Evolutionary conservation across 2,797 vertebrate species (phyloP), one percentile per base, ranked within the genome.

Genomic region (Sebastiscus albofasciatus): DNA sequence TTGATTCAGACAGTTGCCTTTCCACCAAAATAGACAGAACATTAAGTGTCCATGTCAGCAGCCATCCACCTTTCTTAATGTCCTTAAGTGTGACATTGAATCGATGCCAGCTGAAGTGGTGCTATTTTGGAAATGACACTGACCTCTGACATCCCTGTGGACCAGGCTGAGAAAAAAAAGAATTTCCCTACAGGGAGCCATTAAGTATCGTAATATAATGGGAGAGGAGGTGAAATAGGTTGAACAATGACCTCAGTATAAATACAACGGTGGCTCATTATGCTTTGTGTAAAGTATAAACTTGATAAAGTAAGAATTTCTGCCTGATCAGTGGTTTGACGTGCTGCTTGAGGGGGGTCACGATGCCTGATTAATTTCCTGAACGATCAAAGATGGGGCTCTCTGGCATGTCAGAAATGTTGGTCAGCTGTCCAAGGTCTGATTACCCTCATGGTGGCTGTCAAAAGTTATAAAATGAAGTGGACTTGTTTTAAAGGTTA

Each of bases 61-160:
- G 29, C 22, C 58, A 14, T 52, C n/a, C 62, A 39, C 56, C 31
- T 24, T 62, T 34, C 46, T n/a, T 69, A 49, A 78, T 66, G 52
- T 73, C 81, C 67, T 81, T 72, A 60, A 24, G 18, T 59, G 6
- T 77, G 67, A 79, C 77, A 71, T 20, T 85, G 81, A 83, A 73
- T n/a, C 11, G 3, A 65, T 74, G 77, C 55, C 70, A 85, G 67
- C 54, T 55, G 26, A 54, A 72, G 22, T 46, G 42, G 22, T 54
- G 31, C 39, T 46, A 10, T 39, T 60, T 58, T 60, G 60, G 72
- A 74, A 64, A 74, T 60, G 65, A 29, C 54, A 67, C 31, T 69
- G 62, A 85, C 60, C 72, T 75, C 67, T 76, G 62, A 73, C 67
- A 69, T 79, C 69, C 8, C 24, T 34, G 46, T 26, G 16, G 56